A percentile compares a stretch with the other conserved stretches of the same genome.
Conservation (phyloP, 2,797 vertebrate genomes). For the Urophycis tenuis region DNA sequence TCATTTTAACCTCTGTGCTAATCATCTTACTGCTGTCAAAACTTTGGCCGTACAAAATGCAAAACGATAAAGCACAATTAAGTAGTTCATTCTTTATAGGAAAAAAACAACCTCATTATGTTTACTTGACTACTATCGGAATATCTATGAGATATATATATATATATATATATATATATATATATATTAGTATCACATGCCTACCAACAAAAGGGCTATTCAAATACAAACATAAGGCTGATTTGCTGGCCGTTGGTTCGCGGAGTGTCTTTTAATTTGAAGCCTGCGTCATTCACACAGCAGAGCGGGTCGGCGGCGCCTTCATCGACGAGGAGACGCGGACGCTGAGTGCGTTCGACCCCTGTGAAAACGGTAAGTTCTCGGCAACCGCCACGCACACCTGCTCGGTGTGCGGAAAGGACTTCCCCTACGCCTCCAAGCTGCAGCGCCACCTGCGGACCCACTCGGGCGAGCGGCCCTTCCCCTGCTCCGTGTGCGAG, state of each 20-base stretch:
- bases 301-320: slow-evolving; percentile 24
- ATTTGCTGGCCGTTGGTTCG: neutral
- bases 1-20: neutral
- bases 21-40: neutral
- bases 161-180: too few species aligned
- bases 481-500: slow-evolving; percentile 65
- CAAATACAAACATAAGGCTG: neutral
- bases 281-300: slow-evolving; percentile 44
- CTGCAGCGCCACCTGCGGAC: slow-evolving; percentile 66
- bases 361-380: slow-evolving; percentile 50
- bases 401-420: slow-evolving; percentile 65
- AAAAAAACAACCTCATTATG: neutral
- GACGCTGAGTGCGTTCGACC: slow-evolving; percentile 31
- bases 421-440: slow-evolving; percentile 66
- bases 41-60: neutral
- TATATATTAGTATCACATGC: neutral
- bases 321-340: slow-evolving; percentile 22
- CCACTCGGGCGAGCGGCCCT: slow-evolving; percentile 67
- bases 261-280: too few species aligned
- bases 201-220: neutral
- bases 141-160: too few species aligned
- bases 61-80: too few species aligned
- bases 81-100: neutral
- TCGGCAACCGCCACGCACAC: slow-evolving; percentile 36
- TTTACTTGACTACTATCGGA: too few species aligned